These are phyloP conservation scores for Campoplex capitator DNA, from an alignment of 2,888 invertebrate genomes.

Conservation along the genomic window DNA sequence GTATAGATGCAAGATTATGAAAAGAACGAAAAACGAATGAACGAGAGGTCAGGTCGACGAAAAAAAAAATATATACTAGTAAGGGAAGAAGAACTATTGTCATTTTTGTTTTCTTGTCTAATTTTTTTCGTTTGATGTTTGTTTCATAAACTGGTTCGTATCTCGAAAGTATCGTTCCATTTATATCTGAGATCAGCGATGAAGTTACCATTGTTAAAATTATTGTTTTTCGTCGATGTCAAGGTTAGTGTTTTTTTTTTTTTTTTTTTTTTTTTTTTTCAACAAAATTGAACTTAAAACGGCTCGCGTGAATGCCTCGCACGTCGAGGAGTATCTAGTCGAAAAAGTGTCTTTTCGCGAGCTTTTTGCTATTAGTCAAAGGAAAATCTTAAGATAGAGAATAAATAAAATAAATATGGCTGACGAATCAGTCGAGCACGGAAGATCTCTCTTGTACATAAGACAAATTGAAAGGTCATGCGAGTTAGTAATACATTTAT, in stretches of 20 bases:
- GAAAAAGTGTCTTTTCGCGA: slow-evolving; percentile 38
- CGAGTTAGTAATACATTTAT: slow-evolving; percentile 6
- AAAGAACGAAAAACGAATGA: slow-evolving; percentile 22
- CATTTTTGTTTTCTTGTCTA: background rate
- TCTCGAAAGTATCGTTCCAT: background rate
- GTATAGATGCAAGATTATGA: slow-evolving; percentile 29
- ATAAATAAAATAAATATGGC: slow-evolving; percentile 2
- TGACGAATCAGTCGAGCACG: slow-evolving; percentile 20
- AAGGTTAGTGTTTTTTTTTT: background rate
- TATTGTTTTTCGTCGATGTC: slow-evolving; percentile 23
- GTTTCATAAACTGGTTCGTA: background rate
- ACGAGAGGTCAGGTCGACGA: slow-evolving; percentile 4
- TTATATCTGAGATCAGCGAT: background rate
- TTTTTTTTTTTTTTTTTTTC: background rate
- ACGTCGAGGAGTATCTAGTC: slow-evolving; percentile 19
- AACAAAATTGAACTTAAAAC: background rate
- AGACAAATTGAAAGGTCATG: slow-evolving; percentile 7
- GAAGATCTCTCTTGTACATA: slow-evolving; percentile 49
- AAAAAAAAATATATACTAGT: slow-evolving; percentile 23
- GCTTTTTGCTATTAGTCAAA: slow-evolving; percentile 11
- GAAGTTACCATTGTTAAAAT: slow-evolving; percentile 2
- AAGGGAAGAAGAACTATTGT: slow-evolving; percentile 14
- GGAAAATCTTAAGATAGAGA: background rate
- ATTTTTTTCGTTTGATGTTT: background rate
- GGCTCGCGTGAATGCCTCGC: background rate